Percentiles rank a stretch among this genome's conserved stretches.
These are phyloP conservation scores for Elephas maximus DNA, from an alignment of 2,113 vertebrate species.

Conservation along the genomic window DNA sequence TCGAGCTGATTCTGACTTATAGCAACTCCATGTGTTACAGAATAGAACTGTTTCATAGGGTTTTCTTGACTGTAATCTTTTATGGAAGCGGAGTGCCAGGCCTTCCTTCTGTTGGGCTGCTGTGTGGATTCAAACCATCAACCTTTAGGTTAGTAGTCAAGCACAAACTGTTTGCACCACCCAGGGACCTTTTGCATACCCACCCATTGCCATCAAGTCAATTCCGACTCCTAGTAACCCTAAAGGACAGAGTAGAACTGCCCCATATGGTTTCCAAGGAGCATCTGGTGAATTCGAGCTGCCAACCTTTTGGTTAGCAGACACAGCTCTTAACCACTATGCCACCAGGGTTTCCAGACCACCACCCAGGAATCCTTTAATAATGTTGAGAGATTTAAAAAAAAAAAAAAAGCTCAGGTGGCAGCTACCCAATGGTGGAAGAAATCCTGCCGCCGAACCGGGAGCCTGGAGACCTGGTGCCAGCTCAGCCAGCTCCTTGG, in stretches of 20 bases:
- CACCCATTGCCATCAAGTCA: too few species aligned
- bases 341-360: too few species aligned
- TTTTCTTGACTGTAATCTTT: neutral
- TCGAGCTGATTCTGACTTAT: too few species aligned
- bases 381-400: neutral
- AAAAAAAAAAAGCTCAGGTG: neutral
- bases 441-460: too few species aligned
- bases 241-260: too few species aligned
- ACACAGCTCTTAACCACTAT: too few species aligned
- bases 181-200: neutral
- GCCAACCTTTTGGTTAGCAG: too few species aligned
- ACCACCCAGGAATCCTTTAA: neutral
- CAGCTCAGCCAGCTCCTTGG: neutral
- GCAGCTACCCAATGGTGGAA: neutral
- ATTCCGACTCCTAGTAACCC: too few species aligned
- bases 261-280: too few species aligned
- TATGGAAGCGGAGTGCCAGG: neutral
- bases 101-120: neutral
- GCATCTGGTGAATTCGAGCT: too few species aligned
- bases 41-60: neutral
- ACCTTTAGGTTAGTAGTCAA: neutral
- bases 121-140: neutral
- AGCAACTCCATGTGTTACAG: too few species aligned
- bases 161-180: neutral
- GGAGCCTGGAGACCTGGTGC: neutral